phyloP scores from a whole-genome alignment of 1,140 invertebrate genomes.

The Bombus superbus region DNA sequence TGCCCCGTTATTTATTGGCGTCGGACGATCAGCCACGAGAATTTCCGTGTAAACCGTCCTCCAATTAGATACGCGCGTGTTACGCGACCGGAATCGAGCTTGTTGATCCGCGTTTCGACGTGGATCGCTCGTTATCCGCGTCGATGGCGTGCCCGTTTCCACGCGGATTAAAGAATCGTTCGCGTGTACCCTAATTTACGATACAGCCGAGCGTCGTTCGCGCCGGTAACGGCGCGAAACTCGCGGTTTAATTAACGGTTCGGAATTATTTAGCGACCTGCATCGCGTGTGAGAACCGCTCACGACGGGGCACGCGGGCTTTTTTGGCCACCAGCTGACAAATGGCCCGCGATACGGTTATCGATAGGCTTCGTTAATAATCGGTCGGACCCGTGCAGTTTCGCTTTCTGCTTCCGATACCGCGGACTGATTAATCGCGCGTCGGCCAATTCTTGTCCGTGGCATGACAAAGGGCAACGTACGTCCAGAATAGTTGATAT shows the following conservation, averaged over 20 bases:
- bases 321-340: slow-evolving; percentile 39
- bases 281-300: slow-evolving; percentile 24
- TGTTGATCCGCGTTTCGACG: slow-evolving; percentile 16
- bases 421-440: slow-evolving; percentile 2
- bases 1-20: slow-evolving; percentile 32
- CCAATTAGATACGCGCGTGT: slow-evolving; percentile 46
- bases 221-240: slow-evolving; percentile 22
- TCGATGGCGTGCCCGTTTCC: slow-evolving; percentile 4
- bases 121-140: neutral
- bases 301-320: neutral
- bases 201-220: neutral
- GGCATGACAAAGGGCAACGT: too few relatives aligned
- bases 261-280: slow-evolving; percentile 20
- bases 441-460: too few relatives aligned
- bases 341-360: slow-evolving; percentile 42
- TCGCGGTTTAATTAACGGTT: slow-evolving; percentile 51
- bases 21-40: neutral
- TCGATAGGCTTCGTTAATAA: slow-evolving; percentile 50
- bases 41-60: slow-evolving; percentile 40
- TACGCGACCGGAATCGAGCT: neutral
- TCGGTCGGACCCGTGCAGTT: neutral
- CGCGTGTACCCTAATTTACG: slow-evolving; percentile 49
- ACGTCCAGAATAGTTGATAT: too few relatives aligned
- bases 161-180: slow-evolving; percentile 41
- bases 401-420: slow-evolving; percentile 32